Evolutionary conservation across 2,113 vertebrate genomes (phyloP), one percentile per base, ranked within the genome.

Genomic region (Craseonycteris thonglongyai): DNA sequence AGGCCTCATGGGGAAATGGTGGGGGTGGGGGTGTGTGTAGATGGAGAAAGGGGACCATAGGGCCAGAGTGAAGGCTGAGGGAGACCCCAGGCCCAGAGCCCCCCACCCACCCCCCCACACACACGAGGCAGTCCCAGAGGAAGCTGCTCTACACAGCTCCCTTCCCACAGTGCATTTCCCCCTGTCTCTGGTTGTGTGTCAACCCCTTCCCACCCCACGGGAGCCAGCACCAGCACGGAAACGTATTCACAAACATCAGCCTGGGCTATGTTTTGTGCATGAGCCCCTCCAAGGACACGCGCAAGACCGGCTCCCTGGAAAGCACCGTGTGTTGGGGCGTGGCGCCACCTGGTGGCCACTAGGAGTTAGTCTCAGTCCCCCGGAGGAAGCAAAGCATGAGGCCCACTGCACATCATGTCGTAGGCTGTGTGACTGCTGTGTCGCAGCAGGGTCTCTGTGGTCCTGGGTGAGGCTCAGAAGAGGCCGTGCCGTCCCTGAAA

Each of bases 231-330:
- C 74, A 82, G 92, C 69, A 56, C 75, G 47, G 18, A 38, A 38
- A 56, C 24, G 21, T 58, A 72, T 95, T 90, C 92, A 47, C 71
- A 45, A 80, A 58, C n/a, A 63, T 45, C 76, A 79, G 71, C 40
- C 51, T 2, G 19, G 21, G 33, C 61, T 96, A 63, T 47, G 18
- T 71, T 92, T 56, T 86, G 38, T 45, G 4, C 13, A 15, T 47
- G 24, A 30, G 81, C 28, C 42, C 28, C 66, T 94, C 38, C 93
- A 97, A 97, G 94, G 92, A 35, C 88, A 49, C 84, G 82, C 90
- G 84, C 38, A 92, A 96, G 65, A 93, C 96, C 58, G 89, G 69
- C 54, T 26, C 4, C 54, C 59, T 1, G 69, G 13, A 13, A 30
- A 35, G 35, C 66, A 4, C 42, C 0, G 75, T 95, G 61, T 4